Evolutionary conservation across 2,888 invertebrate genomes (phyloP).

Genomic region (Parapristionchus giblindavisi): DNA sequence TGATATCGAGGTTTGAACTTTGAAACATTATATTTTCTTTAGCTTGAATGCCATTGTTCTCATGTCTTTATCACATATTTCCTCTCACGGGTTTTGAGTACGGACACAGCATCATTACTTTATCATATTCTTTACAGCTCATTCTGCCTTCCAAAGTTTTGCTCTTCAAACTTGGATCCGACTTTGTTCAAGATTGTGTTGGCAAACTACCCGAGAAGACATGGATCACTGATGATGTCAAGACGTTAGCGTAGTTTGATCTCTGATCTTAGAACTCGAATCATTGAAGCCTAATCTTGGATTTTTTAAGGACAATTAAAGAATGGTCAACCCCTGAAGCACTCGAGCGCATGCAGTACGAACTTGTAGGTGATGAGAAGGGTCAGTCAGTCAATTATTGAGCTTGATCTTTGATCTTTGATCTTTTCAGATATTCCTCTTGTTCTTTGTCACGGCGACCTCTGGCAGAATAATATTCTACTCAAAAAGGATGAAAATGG

Average conservation of each 20-base stretch:
- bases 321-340: not conserved
- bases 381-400: too few species aligned
- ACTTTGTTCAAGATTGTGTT: not conserved
- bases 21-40: not conserved
- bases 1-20: too few species aligned
- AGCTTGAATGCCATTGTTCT: too few species aligned
- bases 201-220: slow-evolving; percentile 6
- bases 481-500: slow-evolving; percentile 26
- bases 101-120: too few species aligned
- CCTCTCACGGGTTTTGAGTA: too few species aligned
- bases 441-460: slow-evolving; percentile 14
- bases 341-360: not conserved
- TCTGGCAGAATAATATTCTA: slow-evolving; percentile 33
- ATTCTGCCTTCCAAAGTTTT: not conserved
- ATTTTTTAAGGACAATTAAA: not conserved
- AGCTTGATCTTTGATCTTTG: slow-evolving; percentile 34
- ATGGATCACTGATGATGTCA: slow-evolving; percentile 7
- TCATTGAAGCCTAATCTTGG: too few species aligned
- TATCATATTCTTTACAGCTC: too few species aligned
- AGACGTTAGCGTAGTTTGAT: not conserved
- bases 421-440: too few species aligned
- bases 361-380: not conserved
- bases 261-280: not conserved
- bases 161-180: not conserved
- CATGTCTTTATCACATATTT: too few species aligned